A percentile compares a stretch with the other conserved stretches of the same genome.
These are phyloP conservation scores for Danio albolineatus DNA, from an alignment of 2,797 vertebrate genomes.

Conservation along the genomic window DNA sequence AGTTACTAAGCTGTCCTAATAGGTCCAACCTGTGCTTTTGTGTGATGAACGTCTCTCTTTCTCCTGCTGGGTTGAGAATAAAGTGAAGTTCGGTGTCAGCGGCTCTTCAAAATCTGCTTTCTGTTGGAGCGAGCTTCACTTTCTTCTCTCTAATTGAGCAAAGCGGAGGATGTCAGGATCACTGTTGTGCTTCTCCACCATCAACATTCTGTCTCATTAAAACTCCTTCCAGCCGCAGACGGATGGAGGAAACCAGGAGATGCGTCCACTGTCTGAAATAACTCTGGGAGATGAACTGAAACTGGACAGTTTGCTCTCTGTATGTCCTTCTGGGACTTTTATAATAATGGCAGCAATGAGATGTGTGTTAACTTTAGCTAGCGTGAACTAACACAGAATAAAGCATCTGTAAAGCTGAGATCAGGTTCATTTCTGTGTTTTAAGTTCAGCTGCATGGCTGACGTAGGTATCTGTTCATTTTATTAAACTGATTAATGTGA, in stretches of 20 bases:
- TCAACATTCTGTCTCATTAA: constrained; percentile 55
- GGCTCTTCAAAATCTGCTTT: constrained; percentile 85
- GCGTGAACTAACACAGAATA: too few relatives aligned
- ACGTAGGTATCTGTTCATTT: too few relatives aligned
- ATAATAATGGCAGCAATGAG: too few relatives aligned
- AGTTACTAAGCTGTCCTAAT: constrained; percentile 85
- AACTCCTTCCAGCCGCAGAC: constrained; percentile 29
- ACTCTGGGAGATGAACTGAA: constrained; percentile 20
- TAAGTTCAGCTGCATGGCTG: too few relatives aligned
- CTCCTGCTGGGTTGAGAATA: constrained; percentile 64
- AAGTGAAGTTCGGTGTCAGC: constrained; percentile 63
- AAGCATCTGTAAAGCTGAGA: too few relatives aligned
- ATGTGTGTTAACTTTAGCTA: too few relatives aligned
- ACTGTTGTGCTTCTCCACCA: constrained; percentile 45
- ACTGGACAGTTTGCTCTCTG: constrained; percentile 15
- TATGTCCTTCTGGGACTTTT: background rate
- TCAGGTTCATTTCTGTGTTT: too few relatives aligned
- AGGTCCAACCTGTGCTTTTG: constrained; percentile 80
- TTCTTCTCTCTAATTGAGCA: constrained; percentile 68
- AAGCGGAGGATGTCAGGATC: constrained; percentile 54
- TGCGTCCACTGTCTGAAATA: constrained; percentile 34
- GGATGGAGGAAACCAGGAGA: constrained; percentile 30
- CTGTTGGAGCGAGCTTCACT: constrained; percentile 86
- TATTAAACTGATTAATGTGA: too few relatives aligned
- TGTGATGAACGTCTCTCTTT: constrained; percentile 62